Evolutionary conservation across 2,888 invertebrate genomes (phyloP).

Genomic region (Synanthedon tipuliformis): DNA sequence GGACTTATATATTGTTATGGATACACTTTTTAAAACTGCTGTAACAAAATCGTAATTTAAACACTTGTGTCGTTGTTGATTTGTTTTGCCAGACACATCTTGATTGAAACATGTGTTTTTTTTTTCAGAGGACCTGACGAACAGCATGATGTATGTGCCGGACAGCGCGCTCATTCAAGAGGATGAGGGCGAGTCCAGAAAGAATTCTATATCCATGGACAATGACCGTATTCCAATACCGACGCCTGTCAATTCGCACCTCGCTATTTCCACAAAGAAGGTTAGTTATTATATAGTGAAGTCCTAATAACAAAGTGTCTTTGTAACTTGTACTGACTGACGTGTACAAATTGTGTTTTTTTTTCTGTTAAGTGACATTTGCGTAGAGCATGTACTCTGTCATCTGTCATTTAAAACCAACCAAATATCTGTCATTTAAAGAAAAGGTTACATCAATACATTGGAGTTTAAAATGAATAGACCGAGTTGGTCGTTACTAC

Average conservation of each 20-base stretch:
- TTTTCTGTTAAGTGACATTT: too few species aligned
- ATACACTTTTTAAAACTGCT: background rate
- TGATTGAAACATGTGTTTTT: too few species aligned
- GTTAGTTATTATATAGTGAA: slow-evolving; percentile 45
- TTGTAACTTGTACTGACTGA: too few species aligned
- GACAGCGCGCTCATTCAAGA: slow-evolving; percentile 88
- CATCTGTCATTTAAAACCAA: too few species aligned
- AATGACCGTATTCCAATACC: slow-evolving; percentile 52
- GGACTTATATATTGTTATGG: too few species aligned
- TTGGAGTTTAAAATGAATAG: too few species aligned
- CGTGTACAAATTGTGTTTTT: too few species aligned
- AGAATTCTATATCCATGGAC: slow-evolving; percentile 59
- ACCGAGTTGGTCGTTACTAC: too few species aligned
- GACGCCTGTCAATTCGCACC: slow-evolving; percentile 69
- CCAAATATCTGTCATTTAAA: too few species aligned
- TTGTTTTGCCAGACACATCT: background rate
- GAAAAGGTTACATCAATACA: too few species aligned
- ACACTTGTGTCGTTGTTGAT: background rate
- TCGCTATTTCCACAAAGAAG: slow-evolving; percentile 89
- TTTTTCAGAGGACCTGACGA: slow-evolving; percentile 69
- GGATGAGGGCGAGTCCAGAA: slow-evolving; percentile 75
- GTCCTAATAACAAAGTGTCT: too few species aligned
- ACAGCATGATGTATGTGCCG: slow-evolving; percentile 91
- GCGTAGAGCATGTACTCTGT: too few species aligned
- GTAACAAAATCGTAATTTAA: background rate